Conservation (phyloP, 2,113 vertebrate genomes). For the Chrysochloris asiatica region DNA sequence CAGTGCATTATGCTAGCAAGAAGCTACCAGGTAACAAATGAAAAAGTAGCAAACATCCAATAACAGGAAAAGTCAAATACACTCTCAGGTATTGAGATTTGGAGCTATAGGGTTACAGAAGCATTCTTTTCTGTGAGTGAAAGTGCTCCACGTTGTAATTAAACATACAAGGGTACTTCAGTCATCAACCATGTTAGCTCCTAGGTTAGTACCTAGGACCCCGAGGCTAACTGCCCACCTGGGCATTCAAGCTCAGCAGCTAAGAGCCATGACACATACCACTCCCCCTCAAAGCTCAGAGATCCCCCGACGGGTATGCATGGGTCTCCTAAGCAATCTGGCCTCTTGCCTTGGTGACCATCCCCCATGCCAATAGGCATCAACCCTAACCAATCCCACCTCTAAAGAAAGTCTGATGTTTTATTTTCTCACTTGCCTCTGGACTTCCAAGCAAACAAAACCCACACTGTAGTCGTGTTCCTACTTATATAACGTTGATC, state of each 20-base stretch:
- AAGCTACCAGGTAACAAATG: slow-evolving; percentile 1
- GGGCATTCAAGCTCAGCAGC: neutral
- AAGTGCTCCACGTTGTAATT: neutral
- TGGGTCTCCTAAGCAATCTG: neutral
- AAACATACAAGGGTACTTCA: neutral
- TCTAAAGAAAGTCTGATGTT: neutral
- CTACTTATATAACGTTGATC: too few species aligned
- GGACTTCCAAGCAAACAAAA: neutral
- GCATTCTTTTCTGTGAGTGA: neutral
- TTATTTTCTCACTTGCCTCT: slow-evolving; percentile 1
- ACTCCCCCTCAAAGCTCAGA: neutral
- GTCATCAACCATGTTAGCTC: neutral
- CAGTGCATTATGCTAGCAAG: neutral
- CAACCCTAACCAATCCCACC: neutral
- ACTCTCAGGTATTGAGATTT: slow-evolving; percentile 19
- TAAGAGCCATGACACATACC: too few species aligned
- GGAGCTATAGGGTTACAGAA: slow-evolving; percentile 14
- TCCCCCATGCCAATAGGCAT: neutral
- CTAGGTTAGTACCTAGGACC: neutral
- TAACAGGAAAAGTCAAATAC: slow-evolving; percentile 14
- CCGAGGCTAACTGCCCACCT: neutral
- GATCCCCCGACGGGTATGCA: neutral
- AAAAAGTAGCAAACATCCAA: slow-evolving; percentile 4
- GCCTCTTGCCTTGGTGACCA: neutral
- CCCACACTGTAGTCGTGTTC: too few species aligned